Evolutionary conservation across 1,140 invertebrate species (phyloP).

Genomic region (Apis dorsata): DNA sequence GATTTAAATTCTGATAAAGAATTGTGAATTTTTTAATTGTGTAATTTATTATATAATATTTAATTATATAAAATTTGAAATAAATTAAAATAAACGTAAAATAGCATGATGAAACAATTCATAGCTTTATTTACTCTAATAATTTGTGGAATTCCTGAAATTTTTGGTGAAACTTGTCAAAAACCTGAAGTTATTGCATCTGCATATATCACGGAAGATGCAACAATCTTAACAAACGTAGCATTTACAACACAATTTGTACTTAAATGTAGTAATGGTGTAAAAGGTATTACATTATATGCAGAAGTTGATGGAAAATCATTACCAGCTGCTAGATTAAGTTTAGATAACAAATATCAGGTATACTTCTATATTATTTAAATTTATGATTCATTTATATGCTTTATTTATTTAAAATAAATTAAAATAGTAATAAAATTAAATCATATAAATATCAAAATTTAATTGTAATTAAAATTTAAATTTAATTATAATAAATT

Average conservation of each 20-base stretch:
- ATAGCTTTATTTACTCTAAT: slow-evolving; percentile 14
- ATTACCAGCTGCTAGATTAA: slow-evolving; percentile 88
- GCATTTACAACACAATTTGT: slow-evolving; percentile 89
- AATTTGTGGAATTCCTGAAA: slow-evolving; percentile 28
- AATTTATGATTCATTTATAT: not conserved
- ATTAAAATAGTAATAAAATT: not conserved
- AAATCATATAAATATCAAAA: not conserved
- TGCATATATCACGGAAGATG: slow-evolving; percentile 94
- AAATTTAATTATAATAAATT: not conserved
- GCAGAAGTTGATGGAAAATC: slow-evolving; percentile 92
- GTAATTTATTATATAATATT: not conserved
- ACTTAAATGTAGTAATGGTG: slow-evolving; percentile 85
- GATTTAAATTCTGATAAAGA: not conserved
- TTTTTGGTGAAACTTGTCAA: slow-evolving; percentile 78
- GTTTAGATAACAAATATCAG: slow-evolving; percentile 88
- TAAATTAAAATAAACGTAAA: not conserved
- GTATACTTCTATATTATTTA: slow-evolving; percentile 74
- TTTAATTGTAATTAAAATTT: not conserved
- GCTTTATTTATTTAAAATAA: not conserved
- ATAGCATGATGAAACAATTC: slow-evolving; percentile 3
- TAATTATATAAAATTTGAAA: not conserved
- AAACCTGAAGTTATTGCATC: slow-evolving; percentile 84
- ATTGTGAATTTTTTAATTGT: not conserved
- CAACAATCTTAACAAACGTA: slow-evolving; percentile 91
- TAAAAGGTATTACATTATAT: slow-evolving; percentile 87